These are phyloP conservation scores for Okapia johnstoni DNA, from an alignment of 2,113 vertebrate species.

Conservation along the genomic window DNA sequence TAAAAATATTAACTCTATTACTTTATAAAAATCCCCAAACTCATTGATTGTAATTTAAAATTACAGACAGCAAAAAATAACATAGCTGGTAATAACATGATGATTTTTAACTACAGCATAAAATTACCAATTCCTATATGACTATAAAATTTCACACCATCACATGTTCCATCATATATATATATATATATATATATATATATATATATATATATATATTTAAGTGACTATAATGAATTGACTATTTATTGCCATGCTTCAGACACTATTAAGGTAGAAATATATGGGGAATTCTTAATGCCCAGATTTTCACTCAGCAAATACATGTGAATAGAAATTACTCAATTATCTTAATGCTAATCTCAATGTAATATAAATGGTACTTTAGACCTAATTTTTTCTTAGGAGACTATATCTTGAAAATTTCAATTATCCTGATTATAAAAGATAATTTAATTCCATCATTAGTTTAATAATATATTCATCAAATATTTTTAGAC, in stretches of 20 bases:
- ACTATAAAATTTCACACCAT: constrained; percentile 56
- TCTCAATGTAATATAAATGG: neutral
- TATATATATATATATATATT: constrained; percentile 42
- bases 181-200: neutral
- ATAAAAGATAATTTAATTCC: neutral
- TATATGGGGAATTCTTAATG: constrained; percentile 23
- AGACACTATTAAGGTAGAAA: neutral
- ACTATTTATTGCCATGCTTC: constrained; percentile 3
- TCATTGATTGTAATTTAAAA: constrained; percentile 6
- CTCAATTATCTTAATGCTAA: neutral
- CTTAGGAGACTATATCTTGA: neutral
- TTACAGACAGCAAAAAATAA: constrained; percentile 27
- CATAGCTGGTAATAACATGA: neutral
- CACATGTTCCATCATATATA: neutral
- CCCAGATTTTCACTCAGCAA: constrained; percentile 20
- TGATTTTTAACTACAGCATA: constrained; percentile 32
- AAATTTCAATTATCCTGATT: neutral
- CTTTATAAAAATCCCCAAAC: neutral
- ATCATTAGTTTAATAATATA: neutral
- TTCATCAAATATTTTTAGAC: neutral
- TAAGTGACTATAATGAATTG: constrained; percentile 14
- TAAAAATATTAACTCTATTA: neutral
- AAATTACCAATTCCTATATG: constrained; percentile 45
- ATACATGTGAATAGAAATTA: constrained; percentile 33
- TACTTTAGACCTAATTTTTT: neutral